Base-by-base conservation (phyloP, 2,113 vertebrate genomes). In the Macroglossus sobrinus region DNA sequence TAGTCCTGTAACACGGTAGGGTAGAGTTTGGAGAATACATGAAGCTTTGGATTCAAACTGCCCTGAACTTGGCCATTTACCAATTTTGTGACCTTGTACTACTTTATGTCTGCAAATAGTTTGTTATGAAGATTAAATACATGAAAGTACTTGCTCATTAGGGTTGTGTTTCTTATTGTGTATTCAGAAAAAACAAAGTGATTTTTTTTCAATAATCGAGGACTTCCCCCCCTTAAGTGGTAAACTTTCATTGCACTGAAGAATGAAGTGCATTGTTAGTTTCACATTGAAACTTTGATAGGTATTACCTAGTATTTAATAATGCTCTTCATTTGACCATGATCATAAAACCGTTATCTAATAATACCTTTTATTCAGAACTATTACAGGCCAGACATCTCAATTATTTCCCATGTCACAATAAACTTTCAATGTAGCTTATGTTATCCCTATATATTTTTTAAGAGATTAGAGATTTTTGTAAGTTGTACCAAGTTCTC, bases 111-210 rank as follows among this genome's bases (percentile, higher is more conserved):
- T 35, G 96, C 26, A 85, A 22, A 69, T 93, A 35, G 13, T 40
- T 87, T 89, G 22, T 72, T 59, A 75, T 84, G 33, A 79, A 84
- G 24, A 75, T 86, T 75, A 96, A 89, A 91, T 89, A 92, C 14
- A 69, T 33, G 19, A 81, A 91, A 78, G 30, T 74, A 45, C 14
- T n/a, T 88, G 55, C 69, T 78, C 28, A 35, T 88, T 88, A 88
- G 30, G 18, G 16, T 63, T 93, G 12, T 91, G 30, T 81, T 78
- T 43, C 30, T 82, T 69, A 47, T 80, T 80, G 14, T 84, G 35
- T 90, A 85, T 97, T 93, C 74, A 95, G 33, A 96, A 88, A 88
- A 94, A 84, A 13, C 33, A 72, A 90, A 90, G 33, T 84, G 30
- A 64, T 53, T 10, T 11, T 69, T 96, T 91, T 63, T 84, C 66